Conservation (phyloP, 2,888 invertebrate species). For the Thymelicus lineola region DNA sequence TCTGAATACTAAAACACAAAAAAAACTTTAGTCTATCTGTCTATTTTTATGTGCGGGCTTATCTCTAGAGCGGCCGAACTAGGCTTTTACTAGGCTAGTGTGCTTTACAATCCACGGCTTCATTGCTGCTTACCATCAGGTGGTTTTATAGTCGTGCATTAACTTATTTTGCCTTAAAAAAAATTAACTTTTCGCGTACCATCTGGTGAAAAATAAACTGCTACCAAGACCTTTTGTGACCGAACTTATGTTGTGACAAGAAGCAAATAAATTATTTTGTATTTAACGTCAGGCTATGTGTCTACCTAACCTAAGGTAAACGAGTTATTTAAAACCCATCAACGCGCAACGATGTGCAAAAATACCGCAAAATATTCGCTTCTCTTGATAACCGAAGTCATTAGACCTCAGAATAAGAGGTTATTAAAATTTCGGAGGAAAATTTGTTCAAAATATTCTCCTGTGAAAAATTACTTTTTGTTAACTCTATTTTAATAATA, state of each 20-base stretch:
- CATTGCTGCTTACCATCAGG: no score
- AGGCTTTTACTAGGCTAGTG: no score
- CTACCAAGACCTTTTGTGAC: no score
- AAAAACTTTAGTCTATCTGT: no score
- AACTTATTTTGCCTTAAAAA: no score
- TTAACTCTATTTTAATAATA: neutral
- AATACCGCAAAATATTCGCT: neutral
- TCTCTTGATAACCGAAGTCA: neutral
- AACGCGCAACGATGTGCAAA: neutral
- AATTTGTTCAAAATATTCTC: slow-evolving; percentile 3
- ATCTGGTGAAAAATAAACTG: no score
- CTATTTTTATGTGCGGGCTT: no score
- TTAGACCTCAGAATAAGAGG: neutral
- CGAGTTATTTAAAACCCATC: slow-evolving; percentile 24
- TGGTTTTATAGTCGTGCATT: no score
- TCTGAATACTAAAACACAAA: no score
- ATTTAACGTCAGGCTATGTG: neutral
- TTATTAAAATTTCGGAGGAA: slow-evolving; percentile 2
- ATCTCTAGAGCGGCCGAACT: no score
- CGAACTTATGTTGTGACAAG: neutral
- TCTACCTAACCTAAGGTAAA: neutral
- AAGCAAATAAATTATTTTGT: neutral
- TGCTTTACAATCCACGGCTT: no score
- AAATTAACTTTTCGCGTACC: no score
- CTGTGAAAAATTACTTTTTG: neutral